Evolutionary conservation across 2,797 vertebrate genomes (phyloP), one percentile per base, ranked within the genome.

Genomic region (Sylvilagus floridanus): DNA sequence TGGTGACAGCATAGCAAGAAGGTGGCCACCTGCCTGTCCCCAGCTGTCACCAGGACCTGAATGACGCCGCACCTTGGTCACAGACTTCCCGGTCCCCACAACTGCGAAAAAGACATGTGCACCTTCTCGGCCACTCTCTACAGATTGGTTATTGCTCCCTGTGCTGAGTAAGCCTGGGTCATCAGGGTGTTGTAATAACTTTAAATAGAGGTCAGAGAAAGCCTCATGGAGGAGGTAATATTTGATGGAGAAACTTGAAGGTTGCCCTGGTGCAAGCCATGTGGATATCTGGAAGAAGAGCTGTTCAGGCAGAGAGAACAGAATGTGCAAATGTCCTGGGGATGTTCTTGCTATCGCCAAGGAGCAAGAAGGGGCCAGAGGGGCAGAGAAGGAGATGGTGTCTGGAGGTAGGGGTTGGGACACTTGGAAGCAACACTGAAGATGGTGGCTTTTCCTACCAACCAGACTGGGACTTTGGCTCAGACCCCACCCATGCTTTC

Each of bases 321-420:
- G 47, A 26, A n/a, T 19, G n/a, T 79, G 22, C 93, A 94, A 88
- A 92, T 30, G 73, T 73, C 78, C 77, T 66, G 37, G 11, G 42
- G 85, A 47, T 32, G 7, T 22, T 24, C 28, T 35, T 69, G 13
- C 26, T n/a, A 2, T 1, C 7, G 24, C 71, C 77, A 24, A 42
- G 52, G 37, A 52, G 28, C 13, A 52, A 8, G 16, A 35, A 77
- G 63, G 76, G 17, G 7, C 28, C 26, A n/a, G 42, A 30, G 54
- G 47, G 63, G 62, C 0, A 42, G 10, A 4, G 12, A 54, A 11
- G 21, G 71, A 11, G 22, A 47, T 28, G 47, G 32, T 63, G 22
- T 65, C 8, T 11, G 35, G 79, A 63, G 9, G 11, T 0, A 35
- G 2, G 24, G 63, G 8, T 4, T 6, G 7, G 1, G 4, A 3